A percentile compares a stretch with the other conserved stretches of the same genome.
Conservation (phyloP, 2,888 invertebrate species). For the Rambutsinella grinnellia region DNA sequence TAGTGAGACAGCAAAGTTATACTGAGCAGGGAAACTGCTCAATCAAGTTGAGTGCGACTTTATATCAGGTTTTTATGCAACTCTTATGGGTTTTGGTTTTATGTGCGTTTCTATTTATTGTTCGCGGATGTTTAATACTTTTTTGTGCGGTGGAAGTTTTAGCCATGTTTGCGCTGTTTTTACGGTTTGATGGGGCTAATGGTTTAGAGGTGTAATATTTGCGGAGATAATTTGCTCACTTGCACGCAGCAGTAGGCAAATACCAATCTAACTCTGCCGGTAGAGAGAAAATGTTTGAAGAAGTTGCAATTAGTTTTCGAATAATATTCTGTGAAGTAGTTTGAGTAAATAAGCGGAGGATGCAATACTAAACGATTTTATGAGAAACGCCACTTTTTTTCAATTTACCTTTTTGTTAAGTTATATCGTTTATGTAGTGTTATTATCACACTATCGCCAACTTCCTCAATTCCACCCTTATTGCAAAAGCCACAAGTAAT, state of each 20-base stretch:
- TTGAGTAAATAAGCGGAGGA: no score
- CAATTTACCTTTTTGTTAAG: no score
- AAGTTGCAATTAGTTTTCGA: no score
- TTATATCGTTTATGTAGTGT: slow-evolving; percentile 24
- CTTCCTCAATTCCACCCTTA: slow-evolving; percentile 26
- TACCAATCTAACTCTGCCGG: no score
- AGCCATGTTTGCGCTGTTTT: no score
- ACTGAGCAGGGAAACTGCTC: slow-evolving; percentile 14
- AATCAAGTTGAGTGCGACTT: slow-evolving; percentile 28
- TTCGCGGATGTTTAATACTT: not conserved
- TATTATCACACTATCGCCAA: slow-evolving; percentile 6
- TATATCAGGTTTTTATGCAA: not conserved
- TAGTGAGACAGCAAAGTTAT: slow-evolving; percentile 5
- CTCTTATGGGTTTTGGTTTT: not conserved
- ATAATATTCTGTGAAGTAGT: no score
- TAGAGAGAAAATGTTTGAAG: no score
- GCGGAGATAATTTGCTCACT: not conserved
- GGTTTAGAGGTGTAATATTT: not conserved
- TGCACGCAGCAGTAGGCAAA: no score
- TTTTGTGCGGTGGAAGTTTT: not conserved
- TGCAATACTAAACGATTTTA: no score
- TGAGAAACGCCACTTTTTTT: no score
- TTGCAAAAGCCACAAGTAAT: no score
- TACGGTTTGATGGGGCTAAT: not conserved
- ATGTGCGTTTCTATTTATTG: not conserved